Evolutionary conservation across 2,113 vertebrate species (phyloP), one percentile per base, ranked within the genome.

Genomic region (Carassius carassius): DNA sequence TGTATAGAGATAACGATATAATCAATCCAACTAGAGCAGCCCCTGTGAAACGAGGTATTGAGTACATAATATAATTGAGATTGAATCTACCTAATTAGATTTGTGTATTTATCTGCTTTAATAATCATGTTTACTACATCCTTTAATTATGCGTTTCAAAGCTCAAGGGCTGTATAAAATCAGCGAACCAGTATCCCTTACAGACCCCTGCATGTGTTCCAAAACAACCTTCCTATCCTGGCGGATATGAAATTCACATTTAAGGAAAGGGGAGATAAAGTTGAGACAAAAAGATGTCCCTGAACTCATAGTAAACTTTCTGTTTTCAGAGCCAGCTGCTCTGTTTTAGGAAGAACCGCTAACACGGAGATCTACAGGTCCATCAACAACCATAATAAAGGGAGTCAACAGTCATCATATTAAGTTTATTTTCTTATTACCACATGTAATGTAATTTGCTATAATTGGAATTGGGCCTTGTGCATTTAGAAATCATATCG

Each of bases 331-430:
- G 93, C 93, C 65, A 91, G 92, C 47, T 96, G 95, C 85, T 93
- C 94, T 41, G 95, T 96, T 21, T 89, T 96, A 41, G 96, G 96
- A 76, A 92, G 93, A 63, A 95, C 95, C 12, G 94, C 94, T 85
- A 95, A 96, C 87, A 96, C 95, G 1, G 96, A 96, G 90, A 95
- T 96, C 37, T 96, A 96, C 92, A 92, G 94, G 88, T 92, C 96
- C 7, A 65, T 96, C 84, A 91, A 95, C 83, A 93, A 94, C 63
- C 94, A 96, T 90, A 95, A 88, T 91, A 95, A 96, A 94, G 96
- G 95, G 90, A 93, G 90, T 62, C 17, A 58, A n/a, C 12, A 49
- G n/a, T 32, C 37, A 25, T 21, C 51, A 49, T 14, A n/a, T 75
- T 77, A 35, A 62, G 37, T 47, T 37, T 67, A 21, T 6, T 70